A percentile compares a stretch with the other conserved stretches of the same genome.
phyloP scores from a whole-genome alignment of 2,888 invertebrate species.

The Nymphalis c-album region DNA sequence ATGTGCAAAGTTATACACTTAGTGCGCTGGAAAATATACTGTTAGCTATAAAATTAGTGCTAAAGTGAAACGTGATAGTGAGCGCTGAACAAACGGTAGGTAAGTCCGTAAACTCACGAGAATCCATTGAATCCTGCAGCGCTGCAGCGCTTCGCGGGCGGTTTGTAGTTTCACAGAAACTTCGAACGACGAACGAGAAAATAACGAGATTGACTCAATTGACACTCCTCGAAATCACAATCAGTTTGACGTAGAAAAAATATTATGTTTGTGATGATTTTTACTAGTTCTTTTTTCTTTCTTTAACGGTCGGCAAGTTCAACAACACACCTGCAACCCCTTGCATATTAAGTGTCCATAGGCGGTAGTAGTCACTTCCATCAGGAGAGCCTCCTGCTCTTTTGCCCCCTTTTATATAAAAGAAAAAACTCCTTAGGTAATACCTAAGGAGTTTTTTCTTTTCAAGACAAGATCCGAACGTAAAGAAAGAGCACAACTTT shows the following conservation, averaged over 20 bases:
- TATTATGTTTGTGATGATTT: background rate
- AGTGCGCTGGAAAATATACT: slow-evolving; percentile 1
- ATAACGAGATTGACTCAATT: slow-evolving; percentile 13
- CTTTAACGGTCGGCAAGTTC: too few species aligned
- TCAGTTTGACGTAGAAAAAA: slow-evolving; percentile 12
- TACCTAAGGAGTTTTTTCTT: too few species aligned
- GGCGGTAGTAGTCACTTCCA: too few species aligned
- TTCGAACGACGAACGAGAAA: slow-evolving; percentile 12
- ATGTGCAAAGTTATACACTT: background rate
- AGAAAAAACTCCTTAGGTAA: too few species aligned
- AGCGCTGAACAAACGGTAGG: background rate
- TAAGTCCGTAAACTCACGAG: background rate
- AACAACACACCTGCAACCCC: too few species aligned
- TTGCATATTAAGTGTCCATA: too few species aligned
- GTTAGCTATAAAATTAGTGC: slow-evolving; percentile 1
- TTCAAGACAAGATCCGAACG: too few species aligned
- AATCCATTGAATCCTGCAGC: background rate
- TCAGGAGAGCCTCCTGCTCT: too few species aligned
- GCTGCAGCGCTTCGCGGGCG: background rate
- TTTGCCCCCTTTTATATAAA: too few species aligned
- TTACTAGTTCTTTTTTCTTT: background rate
- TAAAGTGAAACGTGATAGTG: slow-evolving; percentile 1
- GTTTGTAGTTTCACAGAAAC: background rate
- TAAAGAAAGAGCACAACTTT: too few species aligned
- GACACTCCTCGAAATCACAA: slow-evolving; percentile 12